Base-by-base conservation (phyloP, 1,140 invertebrate species). In the Macrocentrus cingulum region DNA sequence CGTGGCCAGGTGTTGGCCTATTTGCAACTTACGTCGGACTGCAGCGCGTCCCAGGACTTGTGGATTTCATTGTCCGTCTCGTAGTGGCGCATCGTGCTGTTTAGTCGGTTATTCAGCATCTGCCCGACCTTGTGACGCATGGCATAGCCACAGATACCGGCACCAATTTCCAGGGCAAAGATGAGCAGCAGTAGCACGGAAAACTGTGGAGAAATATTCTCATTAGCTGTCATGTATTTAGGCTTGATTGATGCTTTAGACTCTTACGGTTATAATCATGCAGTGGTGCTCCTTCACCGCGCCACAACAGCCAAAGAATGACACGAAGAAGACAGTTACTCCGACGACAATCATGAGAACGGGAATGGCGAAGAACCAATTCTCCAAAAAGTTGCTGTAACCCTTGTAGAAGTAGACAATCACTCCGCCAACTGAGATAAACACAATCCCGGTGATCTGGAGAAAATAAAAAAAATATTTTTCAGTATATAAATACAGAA, bases 221-320 rank as follows among this genome's bases (percentile, higher is more conserved):
- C 13, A 44, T 16, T 8, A 18, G 6, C 2, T n/a, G n/a, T n/a
- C n/a, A n/a, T n/a, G n/a, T n/a, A n/a, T n/a, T n/a, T n/a, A n/a
- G n/a, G n/a, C n/a, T n/a, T n/a, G n/a, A n/a, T 4, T n/a, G 13
- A 39, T 39, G 7, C n/a, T 29, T 25, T 11, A 11, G 13, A 2
- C 13, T 79, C 84, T 83, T 78, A 91, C 89, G 19, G 90, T 91
- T 13, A 91, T 84, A 37, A 94, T 88, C 91, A 94, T 92, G 79
- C 91, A 93, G 63, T 90, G 87, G 68, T 89, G 92, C 75, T 94
- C 91, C 67, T 90, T 90, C 2, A 91, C 80, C 11, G 92, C 91
- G 15, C 92, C 92, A 63, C 91, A 94, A 77, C 92, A 95, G 59
- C 92, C 92, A 60, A 94, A 88, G 81, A 94, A 93, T 22, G 91